Percentiles rank a stretch among this genome's conserved stretches.
These are phyloP conservation scores for Rhaphigaster nebulosa DNA, from an alignment of 2,888 invertebrate species.

Conservation along the genomic window DNA sequence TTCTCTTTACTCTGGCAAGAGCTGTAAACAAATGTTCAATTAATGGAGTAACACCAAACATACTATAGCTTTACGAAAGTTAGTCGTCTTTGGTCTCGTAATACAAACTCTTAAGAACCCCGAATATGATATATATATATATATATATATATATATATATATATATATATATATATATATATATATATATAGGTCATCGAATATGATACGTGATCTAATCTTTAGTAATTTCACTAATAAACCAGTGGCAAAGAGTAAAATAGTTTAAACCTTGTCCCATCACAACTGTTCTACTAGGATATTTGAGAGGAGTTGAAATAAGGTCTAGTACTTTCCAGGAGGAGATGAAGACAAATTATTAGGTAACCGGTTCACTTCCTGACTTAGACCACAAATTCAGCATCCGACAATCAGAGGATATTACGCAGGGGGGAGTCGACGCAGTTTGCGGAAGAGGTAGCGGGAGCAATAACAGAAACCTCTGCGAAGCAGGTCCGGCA, in stretches of 20 bases:
- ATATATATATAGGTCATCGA: no score
- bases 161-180: no score
- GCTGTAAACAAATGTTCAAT: not conserved
- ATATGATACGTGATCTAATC: no score
- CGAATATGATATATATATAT: no score
- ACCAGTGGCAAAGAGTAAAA: no score
- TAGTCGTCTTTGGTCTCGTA: no score
- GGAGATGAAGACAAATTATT: slow-evolving; percentile 2
- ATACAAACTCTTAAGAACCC: no score
- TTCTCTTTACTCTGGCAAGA: not conserved
- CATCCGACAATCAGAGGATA: not conserved
- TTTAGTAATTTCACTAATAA: no score
- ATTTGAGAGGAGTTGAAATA: not conserved
- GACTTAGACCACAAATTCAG: not conserved
- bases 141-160: no score
- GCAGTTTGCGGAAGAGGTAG: slow-evolving; percentile 45
- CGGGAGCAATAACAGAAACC: not conserved
- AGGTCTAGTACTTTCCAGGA: not conserved
- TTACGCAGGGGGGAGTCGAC: not conserved
- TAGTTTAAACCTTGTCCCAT: no score
- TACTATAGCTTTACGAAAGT: not conserved
- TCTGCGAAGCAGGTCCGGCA: not conserved
- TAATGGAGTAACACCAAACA: not conserved
- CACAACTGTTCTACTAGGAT: not conserved
- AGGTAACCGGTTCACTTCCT: slow-evolving; percentile 25